Evolutionary conservation across 1,140 invertebrate genomes (phyloP), one percentile per base, ranked within the genome.

Genomic region (Neuroterus valhalla): DNA sequence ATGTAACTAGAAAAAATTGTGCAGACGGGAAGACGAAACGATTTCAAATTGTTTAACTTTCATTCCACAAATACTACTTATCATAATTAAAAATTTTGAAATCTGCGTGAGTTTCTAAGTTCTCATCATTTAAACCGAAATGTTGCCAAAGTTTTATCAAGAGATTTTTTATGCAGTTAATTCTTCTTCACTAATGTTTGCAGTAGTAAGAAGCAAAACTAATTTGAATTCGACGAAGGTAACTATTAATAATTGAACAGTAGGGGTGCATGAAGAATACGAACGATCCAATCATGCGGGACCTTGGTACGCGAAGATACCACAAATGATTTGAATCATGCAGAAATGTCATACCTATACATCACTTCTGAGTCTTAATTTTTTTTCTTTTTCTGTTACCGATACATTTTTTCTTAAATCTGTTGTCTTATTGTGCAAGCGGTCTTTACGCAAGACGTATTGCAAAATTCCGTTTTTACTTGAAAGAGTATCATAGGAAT

Each of bases 291-390:
- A 55, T 79, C 75, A 66, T 75, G 55, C 52, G 71, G 78, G 75
- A 76, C 81, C 81, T 84, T 84, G 71, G 52, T 70, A 19, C 21
- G 38, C 46, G 72, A 83, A 83, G 75, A 52, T 55, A n/a, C 74
- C n/a, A 80, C 84, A 71, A 82, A 66, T 26, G 38, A 83, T 82
- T 83, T 81, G 42, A 17, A 43, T 67, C 78, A 71, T 62, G 81
- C 66, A 70, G 43, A 50, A 31, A 31, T 31, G 2, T 31, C 5
- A 31, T 5, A 23, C 44, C 68, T 43, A n/a, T n/a, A 46, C 26
- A 23, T 26, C 15, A 42, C n/a, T 31, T 26, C 23, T 55, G 23
- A 21, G 52, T 26, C 52, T 55, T 31, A 26, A 55, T 26, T 55
- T 31, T 31, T 0, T 15, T 55, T 55, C 26, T 10, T 55, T 55